phyloP scores from a whole-genome alignment of 1,140 invertebrate genomes.

The Drosophila prosaltans region DNA sequence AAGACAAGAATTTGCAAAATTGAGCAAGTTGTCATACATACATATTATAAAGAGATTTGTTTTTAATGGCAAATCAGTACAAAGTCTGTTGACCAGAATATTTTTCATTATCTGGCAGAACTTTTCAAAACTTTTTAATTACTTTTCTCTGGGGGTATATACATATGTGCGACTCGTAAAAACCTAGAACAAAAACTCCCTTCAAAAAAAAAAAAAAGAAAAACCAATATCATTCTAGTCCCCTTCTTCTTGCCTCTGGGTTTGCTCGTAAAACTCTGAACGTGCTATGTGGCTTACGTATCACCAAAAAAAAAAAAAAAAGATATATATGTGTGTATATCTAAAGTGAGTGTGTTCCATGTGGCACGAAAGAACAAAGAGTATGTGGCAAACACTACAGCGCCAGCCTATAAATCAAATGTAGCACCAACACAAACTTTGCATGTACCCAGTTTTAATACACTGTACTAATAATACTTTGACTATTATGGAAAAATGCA shows the following conservation, averaged over 20 bases:
- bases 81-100: neutral
- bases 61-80: neutral
- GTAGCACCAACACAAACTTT: slow-evolving; percentile 6
- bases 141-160: neutral
- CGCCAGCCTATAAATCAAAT: slow-evolving; percentile 15
- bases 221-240: neutral
- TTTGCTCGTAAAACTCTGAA: slow-evolving; percentile 42
- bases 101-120: neutral
- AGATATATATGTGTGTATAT: slow-evolving; percentile 4
- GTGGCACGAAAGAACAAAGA: neutral
- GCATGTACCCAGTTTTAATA: neutral
- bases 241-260: neutral
- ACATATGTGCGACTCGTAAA: neutral
- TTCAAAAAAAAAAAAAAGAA: neutral
- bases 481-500: too few species aligned
- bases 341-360: neutral
- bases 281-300: slow-evolving; percentile 32
- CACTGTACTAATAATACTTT: neutral
- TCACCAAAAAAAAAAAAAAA: slow-evolving; percentile 18
- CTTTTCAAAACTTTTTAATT: slow-evolving; percentile 3
- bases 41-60: neutral
- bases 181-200: neutral
- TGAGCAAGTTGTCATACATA: neutral
- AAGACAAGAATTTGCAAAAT: neutral
- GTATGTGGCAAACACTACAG: slow-evolving; percentile 4